phyloP scores from a whole-genome alignment of 2,888 invertebrate genomes.

The Syrista parreyssii region DNA sequence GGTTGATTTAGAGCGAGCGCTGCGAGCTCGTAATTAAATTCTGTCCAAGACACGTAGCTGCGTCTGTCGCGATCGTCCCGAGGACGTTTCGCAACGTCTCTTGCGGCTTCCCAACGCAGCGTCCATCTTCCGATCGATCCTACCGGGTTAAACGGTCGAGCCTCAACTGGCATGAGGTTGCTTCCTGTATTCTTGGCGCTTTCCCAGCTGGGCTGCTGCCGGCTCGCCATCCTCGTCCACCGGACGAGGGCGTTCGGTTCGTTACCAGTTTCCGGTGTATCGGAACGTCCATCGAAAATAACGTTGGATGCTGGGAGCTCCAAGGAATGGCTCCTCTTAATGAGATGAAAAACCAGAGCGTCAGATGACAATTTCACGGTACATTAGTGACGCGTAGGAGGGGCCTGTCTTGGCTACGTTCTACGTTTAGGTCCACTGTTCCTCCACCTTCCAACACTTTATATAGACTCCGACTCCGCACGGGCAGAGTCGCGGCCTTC shows the following conservation, averaged over 20 bases:
- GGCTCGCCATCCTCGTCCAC: not conserved
- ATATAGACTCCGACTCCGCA: no score
- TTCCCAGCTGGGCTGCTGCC: no score
- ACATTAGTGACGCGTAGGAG: slow-evolving; percentile 55
- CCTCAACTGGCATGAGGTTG: no score
- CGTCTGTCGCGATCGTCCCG: not conserved
- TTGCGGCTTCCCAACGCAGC: no score
- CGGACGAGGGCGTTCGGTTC: not conserved
- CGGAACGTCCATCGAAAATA: not conserved
- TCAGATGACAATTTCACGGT: slow-evolving; percentile 62
- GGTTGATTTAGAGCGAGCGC: slow-evolving; percentile 45
- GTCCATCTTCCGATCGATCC: no score
- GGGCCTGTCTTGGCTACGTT: slow-evolving; percentile 19
- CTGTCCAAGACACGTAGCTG: slow-evolving; percentile 19
- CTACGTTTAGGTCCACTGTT: not conserved
- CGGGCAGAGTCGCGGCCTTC: slow-evolving; percentile 15
- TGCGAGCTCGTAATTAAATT: slow-evolving; percentile 42
- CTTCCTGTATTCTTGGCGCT: no score
- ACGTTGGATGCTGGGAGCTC: slow-evolving; percentile 1
- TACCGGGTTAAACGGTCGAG: no score
- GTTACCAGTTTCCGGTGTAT: not conserved
- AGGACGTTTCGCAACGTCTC: no score
- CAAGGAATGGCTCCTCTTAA: slow-evolving; percentile 6
- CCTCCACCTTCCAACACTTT: no score
- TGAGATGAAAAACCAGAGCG: slow-evolving; percentile 30